Percentiles rank a stretch among this genome's conserved stretches.
Evolutionary conservation across 2,113 vertebrate genomes (phyloP).

Genomic region (Hystrix cristata): DNA sequence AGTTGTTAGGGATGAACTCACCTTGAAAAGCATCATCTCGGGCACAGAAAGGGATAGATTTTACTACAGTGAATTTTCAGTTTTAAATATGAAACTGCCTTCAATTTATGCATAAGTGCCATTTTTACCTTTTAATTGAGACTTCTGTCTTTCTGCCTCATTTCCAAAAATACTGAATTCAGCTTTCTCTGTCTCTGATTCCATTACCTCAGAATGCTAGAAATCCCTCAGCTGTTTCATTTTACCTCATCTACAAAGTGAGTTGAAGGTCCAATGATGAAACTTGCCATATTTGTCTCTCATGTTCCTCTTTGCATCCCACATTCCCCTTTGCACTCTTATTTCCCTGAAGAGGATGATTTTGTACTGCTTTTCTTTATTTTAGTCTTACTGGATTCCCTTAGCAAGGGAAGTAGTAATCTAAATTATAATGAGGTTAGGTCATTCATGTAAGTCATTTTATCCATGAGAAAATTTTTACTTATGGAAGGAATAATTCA

Average conservation of each 20-base stretch:
- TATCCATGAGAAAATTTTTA: background rate
- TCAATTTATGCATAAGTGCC: background rate
- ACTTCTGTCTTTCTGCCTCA: background rate
- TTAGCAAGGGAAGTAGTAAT: conserved; percentile 15
- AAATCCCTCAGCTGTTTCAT: background rate
- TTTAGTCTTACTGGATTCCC: background rate
- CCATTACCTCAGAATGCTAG: background rate
- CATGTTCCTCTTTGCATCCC: background rate
- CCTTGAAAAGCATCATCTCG: conserved; percentile 67
- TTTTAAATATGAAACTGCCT: conserved; percentile 54
- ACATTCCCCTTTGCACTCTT: background rate
- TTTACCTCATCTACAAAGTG: background rate
- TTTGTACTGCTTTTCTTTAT: background rate
- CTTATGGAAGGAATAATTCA: background rate
- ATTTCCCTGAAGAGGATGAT: background rate
- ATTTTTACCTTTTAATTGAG: conserved; percentile 57
- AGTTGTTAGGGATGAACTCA: conserved; percentile 60
- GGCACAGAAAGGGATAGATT: background rate
- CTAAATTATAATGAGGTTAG: conserved; percentile 46
- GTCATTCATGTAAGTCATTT: background rate
- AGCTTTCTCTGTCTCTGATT: conserved; percentile 28
- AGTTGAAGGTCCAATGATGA: background rate
- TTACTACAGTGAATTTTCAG: conserved; percentile 49
- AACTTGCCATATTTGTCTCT: background rate
- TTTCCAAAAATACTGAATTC: conserved; percentile 33